Percentiles rank a stretch among this genome's conserved stretches.
Evolutionary conservation across 2,113 vertebrate species (phyloP).

Genomic region (Erythrocebus patas): DNA sequence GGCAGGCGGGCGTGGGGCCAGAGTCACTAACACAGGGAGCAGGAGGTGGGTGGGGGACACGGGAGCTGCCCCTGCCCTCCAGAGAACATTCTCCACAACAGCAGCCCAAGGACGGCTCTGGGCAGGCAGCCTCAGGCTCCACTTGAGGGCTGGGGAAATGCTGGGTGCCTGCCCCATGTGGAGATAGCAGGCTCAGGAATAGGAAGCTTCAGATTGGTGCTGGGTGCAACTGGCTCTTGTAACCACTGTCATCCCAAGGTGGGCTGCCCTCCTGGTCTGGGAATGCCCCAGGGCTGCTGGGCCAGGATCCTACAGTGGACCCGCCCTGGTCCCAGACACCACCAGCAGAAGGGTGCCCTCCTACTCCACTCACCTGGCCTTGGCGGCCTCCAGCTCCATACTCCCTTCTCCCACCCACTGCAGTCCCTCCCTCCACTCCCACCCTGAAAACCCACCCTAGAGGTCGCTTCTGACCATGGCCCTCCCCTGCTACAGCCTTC

Average conservation of each 20-base stretch:
- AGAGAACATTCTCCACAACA: not conserved
- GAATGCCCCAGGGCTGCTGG: not conserved
- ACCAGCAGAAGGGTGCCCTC: not conserved
- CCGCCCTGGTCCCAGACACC: too few relatives aligned
- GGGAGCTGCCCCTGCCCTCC: not conserved
- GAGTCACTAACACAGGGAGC: not conserved
- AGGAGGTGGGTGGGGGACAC: not conserved
- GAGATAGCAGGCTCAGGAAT: not conserved
- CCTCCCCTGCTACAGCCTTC: not conserved
- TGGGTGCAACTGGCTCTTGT: not conserved
- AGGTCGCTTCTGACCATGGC: too few relatives aligned
- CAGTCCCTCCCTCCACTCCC: not conserved
- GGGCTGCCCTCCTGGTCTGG: not conserved
- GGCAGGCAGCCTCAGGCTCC: not conserved
- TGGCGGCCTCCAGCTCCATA: fast-evolving
- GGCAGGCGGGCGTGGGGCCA: not conserved
- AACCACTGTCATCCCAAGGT: not conserved
- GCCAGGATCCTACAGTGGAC: fast-evolving
- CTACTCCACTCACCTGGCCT: not conserved
- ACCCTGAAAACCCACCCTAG: fast-evolving
- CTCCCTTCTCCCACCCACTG: too few relatives aligned
- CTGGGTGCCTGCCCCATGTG: not conserved
- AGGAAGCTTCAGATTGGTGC: not conserved
- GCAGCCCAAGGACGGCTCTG: not conserved
- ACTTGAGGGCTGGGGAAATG: fast-evolving